phyloP scores from a whole-genome alignment of 2,113 vertebrate genomes.

The Diphyllodes magnificus region DNA sequence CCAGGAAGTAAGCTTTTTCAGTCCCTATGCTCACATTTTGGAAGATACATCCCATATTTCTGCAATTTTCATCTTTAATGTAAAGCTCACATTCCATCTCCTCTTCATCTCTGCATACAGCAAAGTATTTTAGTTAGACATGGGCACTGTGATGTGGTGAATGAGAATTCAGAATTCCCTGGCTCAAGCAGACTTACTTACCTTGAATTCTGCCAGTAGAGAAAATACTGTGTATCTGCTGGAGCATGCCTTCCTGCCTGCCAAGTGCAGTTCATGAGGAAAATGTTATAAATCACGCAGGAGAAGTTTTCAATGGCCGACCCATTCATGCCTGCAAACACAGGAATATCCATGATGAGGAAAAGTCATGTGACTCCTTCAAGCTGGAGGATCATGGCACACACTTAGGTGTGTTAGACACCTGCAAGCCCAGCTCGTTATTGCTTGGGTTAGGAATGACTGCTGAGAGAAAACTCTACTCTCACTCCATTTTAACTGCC shows the following conservation, averaged over 20 bases:
- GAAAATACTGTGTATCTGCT: constrained; percentile 49
- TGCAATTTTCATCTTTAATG: background rate
- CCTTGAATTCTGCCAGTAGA: background rate
- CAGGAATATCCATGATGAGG: background rate
- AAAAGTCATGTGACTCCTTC: background rate
- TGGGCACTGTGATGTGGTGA: background rate
- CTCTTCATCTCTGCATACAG: background rate
- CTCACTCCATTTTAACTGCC: background rate
- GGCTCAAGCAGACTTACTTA: background rate
- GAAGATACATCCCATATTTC: constrained; percentile 43
- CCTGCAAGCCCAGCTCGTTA: background rate
- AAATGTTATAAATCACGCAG: constrained; percentile 34
- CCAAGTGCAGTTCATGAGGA: constrained; percentile 70
- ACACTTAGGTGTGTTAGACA: fast-evolving
- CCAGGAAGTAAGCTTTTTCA: background rate
- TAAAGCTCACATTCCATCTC: constrained; percentile 41
- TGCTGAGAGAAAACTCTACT: background rate
- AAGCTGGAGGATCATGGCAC: background rate
- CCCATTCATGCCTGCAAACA: constrained; percentile 12
- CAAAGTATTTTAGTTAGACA: background rate
- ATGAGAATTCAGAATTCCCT: background rate
- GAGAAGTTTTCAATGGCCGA: constrained; percentile 52
- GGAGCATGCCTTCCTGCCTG: constrained; percentile 36
- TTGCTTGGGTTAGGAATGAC: background rate
- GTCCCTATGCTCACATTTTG: background rate